Percentiles rank a stretch among this genome's conserved stretches.
Conservation (phyloP, 2,113 vertebrate species). For the Peromyscus maniculatus region DNA sequence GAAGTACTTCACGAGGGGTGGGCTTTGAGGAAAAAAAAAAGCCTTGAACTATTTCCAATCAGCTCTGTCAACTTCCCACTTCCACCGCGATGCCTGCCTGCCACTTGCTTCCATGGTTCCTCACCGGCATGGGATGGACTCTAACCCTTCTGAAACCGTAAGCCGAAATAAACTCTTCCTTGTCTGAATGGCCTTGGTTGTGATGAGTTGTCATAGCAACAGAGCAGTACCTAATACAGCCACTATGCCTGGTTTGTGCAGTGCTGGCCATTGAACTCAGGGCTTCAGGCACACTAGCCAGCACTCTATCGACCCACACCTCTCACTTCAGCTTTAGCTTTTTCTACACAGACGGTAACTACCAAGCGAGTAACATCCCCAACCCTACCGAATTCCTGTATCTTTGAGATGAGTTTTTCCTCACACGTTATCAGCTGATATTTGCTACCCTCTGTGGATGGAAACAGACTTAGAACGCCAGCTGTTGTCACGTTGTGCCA, state of each 20-base stretch:
- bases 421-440: background rate
- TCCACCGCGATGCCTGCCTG: background rate
- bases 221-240: background rate
- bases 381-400: background rate
- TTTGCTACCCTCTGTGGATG: conserved; percentile 9
- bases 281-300: background rate
- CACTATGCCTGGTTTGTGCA: background rate
- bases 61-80: background rate
- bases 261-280: background rate
- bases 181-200: background rate
- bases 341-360: background rate
- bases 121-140: background rate
- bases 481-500: background rate
- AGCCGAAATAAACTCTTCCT: background rate
- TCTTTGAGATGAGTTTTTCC: background rate
- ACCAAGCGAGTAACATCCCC: background rate
- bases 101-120: background rate
- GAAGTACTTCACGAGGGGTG: background rate
- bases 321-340: background rate
- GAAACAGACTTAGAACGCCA: background rate
- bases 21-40: background rate
- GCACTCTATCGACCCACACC: background rate
- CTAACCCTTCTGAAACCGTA: background rate
- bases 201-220: no score
- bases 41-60: background rate